Percentiles rank a stretch among this genome's conserved stretches.
These are phyloP conservation scores for Dendrophyllia cribrosa DNA, from an alignment of 64 coral and sea anemone species.

Conservation along the genomic window DNA sequence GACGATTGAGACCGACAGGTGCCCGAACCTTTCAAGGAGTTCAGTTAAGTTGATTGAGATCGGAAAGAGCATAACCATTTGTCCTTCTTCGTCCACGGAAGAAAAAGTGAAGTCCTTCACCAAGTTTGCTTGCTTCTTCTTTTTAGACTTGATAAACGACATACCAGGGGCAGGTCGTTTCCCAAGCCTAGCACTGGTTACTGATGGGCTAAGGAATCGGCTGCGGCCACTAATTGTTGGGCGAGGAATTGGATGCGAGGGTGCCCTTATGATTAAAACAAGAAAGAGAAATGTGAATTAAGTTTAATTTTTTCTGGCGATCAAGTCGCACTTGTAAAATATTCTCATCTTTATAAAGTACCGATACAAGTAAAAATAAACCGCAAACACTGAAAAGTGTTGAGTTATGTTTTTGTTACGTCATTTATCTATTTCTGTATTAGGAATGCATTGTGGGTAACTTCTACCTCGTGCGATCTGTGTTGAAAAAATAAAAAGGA, in stretches of 20 bases:
- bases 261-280: background rate
- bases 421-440: no score
- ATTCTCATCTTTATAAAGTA: background rate
- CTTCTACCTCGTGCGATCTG: no score
- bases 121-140: background rate
- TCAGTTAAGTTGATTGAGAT: conserved; percentile 53
- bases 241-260: background rate
- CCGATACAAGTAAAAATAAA: background rate
- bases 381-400: background rate
- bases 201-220: background rate
- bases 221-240: background rate
- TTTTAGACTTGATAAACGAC: conserved; percentile 21
- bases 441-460: no score
- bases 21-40: conserved; percentile 33
- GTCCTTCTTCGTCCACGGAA: conserved; percentile 3
- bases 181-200: background rate
- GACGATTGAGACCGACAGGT: conserved; percentile 20
- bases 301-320: no score
- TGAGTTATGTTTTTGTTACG: no score
- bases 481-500: no score
- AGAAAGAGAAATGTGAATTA: background rate
- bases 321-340: background rate
- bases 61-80: conserved; percentile 26
- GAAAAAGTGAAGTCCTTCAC: conserved; percentile 39
- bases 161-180: conserved; percentile 36